These are phyloP conservation scores for Nixonia krombeini DNA, from an alignment of 1,140 invertebrate genomes.

Conservation along the genomic window DNA sequence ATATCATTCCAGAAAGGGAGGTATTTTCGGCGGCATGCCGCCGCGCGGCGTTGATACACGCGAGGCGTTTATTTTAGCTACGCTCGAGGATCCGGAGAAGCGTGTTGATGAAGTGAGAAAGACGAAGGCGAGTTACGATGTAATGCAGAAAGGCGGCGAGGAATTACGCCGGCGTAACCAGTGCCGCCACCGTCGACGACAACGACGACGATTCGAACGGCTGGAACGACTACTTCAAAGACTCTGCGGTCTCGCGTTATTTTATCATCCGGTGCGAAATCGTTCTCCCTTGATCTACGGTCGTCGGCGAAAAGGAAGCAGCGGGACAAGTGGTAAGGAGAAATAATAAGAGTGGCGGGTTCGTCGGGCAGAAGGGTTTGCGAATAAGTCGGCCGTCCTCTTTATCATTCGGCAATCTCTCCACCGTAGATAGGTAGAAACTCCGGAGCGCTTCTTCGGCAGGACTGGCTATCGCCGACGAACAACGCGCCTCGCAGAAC, in stretches of 20 bases:
- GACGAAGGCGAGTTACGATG: conserved; percentile 2
- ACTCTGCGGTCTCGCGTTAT: conserved; percentile 4
- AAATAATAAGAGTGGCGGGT: neutral
- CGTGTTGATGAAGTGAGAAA: conserved; percentile 24
- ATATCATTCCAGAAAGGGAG: conserved; percentile 15
- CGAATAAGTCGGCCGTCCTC: too few relatives aligned
- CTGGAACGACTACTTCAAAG: conserved; percentile 32
- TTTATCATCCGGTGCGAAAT: conserved; percentile 1
- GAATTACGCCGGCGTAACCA: too few relatives aligned
- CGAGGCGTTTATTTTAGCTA: conserved; percentile 57
- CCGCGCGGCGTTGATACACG: conserved; percentile 40
- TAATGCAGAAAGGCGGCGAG: conserved; percentile 2
- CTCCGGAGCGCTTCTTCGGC: too few relatives aligned
- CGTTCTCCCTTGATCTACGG: neutral
- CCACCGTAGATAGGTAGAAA: too few relatives aligned
- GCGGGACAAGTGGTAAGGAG: neutral
- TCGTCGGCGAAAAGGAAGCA: neutral
- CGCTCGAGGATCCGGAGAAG: conserved; percentile 18
- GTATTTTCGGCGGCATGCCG: conserved; percentile 60
- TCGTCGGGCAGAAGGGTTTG: too few relatives aligned
- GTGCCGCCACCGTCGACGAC: too few relatives aligned
- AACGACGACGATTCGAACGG: conserved; percentile 31
- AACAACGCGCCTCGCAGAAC: too few relatives aligned
- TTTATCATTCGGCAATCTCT: too few relatives aligned
- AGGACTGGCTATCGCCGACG: too few relatives aligned